A percentile compares a stretch with the other conserved stretches of the same genome.
phyloP scores from a whole-genome alignment of 2,888 invertebrate genomes.

The Mesoligia furuncula region DNA sequence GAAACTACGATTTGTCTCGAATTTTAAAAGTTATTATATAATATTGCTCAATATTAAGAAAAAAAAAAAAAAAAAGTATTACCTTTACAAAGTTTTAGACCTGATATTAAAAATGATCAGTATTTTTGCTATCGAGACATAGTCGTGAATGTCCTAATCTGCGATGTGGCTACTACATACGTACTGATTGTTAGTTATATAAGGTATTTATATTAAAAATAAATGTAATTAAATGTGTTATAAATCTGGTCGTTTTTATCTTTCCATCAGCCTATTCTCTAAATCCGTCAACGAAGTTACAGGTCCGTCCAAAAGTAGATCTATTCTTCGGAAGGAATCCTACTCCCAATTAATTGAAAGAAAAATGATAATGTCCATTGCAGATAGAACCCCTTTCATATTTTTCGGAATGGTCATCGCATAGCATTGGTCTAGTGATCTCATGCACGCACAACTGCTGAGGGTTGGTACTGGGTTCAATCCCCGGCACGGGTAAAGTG shows the following conservation, averaged over 20 bases:
- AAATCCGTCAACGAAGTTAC: no score
- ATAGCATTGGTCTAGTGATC: not conserved
- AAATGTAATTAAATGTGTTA: constrained; percentile 60
- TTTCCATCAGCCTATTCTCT: not conserved
- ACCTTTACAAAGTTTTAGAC: constrained; percentile 41
- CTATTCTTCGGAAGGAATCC: no score
- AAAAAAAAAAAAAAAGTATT: constrained; percentile 9
- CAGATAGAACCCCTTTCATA: not conserved
- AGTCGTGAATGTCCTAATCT: constrained; percentile 33
- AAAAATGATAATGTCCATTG: not conserved
- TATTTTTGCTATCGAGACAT: constrained; percentile 52
- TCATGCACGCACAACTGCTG: not conserved
- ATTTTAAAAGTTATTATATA: constrained; percentile 3
- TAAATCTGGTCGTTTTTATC: constrained; percentile 8
- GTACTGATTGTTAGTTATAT: constrained; percentile 49
- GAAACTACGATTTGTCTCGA: not conserved
- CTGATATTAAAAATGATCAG: constrained; percentile 23
- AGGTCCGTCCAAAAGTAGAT: no score
- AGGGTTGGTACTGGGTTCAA: not conserved
- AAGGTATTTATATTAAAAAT: constrained; percentile 48
- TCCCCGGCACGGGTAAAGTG: not conserved
- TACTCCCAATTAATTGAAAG: no score
- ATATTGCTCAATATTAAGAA: constrained; percentile 54
- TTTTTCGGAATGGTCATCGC: not conserved
- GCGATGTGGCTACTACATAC: constrained; percentile 63